phyloP scores from a whole-genome alignment of 2,888 invertebrate species.

The Drosophila mulleri region DNA sequence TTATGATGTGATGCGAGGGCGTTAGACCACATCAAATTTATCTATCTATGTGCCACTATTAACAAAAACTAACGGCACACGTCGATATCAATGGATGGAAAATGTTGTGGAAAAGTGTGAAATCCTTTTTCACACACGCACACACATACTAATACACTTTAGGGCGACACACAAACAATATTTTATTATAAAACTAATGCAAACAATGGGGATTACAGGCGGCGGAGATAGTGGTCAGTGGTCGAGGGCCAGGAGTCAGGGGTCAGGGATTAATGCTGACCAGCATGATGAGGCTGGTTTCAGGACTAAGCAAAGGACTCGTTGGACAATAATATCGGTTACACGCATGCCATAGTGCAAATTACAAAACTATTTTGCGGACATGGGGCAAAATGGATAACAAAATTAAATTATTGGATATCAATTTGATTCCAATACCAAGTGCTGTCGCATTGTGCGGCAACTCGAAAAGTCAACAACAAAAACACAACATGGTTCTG shows the following conservation, averaged over 20 bases:
- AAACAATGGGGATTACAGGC: slow-evolving; percentile 37
- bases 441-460: slow-evolving; percentile 63
- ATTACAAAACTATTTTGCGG: slow-evolving; percentile 78
- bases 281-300: slow-evolving; percentile 51
- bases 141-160: slow-evolving; percentile 27
- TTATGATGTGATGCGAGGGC: slow-evolving; percentile 57
- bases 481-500: slow-evolving; percentile 40
- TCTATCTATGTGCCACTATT: slow-evolving; percentile 69
- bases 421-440: slow-evolving; percentile 70
- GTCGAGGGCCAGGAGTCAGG: slow-evolving; percentile 8
- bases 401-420: slow-evolving; percentile 81
- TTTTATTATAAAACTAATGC: slow-evolving; percentile 74
- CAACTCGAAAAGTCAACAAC: slow-evolving; percentile 78
- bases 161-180: slow-evolving; percentile 59
- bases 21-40: slow-evolving; percentile 71
- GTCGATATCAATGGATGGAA: slow-evolving; percentile 32
- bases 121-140: slow-evolving; percentile 75
- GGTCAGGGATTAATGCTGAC: slow-evolving; percentile 32
- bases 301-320: slow-evolving; percentile 34
- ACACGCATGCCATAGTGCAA: slow-evolving; percentile 74
- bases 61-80: slow-evolving; percentile 58
- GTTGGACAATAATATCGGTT: slow-evolving; percentile 77
- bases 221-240: neutral
- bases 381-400: slow-evolving; percentile 73
- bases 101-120: slow-evolving; percentile 63